These are phyloP conservation scores for Peromyscus nudipes DNA, from an alignment of 2,797 vertebrate genomes.

Conservation along the genomic window DNA sequence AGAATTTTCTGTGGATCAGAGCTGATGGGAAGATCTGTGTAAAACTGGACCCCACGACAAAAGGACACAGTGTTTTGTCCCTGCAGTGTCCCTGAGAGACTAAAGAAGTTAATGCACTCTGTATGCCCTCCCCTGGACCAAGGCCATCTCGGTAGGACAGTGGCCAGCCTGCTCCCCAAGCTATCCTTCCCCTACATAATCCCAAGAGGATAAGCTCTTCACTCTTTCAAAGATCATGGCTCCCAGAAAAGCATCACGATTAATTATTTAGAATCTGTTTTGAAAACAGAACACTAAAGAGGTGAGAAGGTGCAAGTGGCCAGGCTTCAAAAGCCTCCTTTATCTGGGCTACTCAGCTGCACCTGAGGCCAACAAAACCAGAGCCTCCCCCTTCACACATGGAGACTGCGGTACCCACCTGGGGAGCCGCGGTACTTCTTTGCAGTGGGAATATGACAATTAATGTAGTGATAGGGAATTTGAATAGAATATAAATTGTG, in stretches of 20 bases:
- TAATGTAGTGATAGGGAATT: constrained; percentile 51
- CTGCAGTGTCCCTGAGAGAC: not conserved
- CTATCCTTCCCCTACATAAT: not conserved
- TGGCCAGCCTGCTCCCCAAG: too few species aligned
- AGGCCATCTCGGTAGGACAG: not conserved
- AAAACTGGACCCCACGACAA: not conserved
- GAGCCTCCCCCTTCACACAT: not conserved
- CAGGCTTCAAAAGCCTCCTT: not conserved
- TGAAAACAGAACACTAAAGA: not conserved
- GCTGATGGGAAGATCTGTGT: not conserved
- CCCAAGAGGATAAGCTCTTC: not conserved
- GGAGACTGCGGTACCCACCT: not conserved
- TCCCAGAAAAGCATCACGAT: not conserved
- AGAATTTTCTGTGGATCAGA: not conserved
- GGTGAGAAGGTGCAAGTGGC: not conserved
- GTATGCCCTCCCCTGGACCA: not conserved
- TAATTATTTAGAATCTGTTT: constrained; percentile 5
- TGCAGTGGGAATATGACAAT: constrained; percentile 55
- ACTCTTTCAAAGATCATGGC: not conserved
- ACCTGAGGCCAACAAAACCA: not conserved
- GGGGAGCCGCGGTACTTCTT: not conserved
- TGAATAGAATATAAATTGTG: constrained; percentile 76
- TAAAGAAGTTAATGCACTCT: not conserved
- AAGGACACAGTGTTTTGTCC: not conserved
- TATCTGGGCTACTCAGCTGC: not conserved